These are phyloP conservation scores for Cassiopea andromeda DNA, from an alignment of 30 jellyfish, hydroid and myxozoan genomes.

Conservation along the genomic window DNA sequence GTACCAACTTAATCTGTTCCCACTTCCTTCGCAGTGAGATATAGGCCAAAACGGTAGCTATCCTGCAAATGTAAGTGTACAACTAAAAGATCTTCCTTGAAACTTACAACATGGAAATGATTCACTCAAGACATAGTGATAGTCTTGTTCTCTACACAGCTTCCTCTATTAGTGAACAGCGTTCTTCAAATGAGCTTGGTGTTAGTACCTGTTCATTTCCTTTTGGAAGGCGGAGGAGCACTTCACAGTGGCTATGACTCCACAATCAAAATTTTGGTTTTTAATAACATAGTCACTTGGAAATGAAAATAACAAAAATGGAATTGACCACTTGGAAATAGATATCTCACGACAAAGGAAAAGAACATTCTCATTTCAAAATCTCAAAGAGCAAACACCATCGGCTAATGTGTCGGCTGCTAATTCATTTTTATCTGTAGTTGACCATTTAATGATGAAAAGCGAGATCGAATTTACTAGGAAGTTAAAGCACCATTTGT, in stretches of 20 bases:
- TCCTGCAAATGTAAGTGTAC: background rate
- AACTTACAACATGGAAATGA: background rate
- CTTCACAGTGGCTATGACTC: background rate
- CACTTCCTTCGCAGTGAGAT: background rate
- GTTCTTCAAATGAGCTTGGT: conserved; percentile 9
- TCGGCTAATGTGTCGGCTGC: no score
- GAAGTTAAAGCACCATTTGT: no score
- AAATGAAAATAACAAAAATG: no score
- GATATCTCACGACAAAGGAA: no score
- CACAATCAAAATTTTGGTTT: background rate
- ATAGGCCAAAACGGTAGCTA: background rate
- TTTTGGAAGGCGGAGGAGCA: background rate
- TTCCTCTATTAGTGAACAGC: background rate
- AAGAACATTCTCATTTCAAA: no score
- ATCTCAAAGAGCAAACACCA: no score
- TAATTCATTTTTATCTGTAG: no score
- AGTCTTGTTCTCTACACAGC: background rate
- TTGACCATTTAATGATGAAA: no score
- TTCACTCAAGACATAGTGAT: background rate
- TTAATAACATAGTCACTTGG: no score
- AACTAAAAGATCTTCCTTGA: background rate
- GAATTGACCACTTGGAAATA: no score
- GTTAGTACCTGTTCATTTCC: conserved; percentile 1
- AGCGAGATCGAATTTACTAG: no score
- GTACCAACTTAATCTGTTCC: background rate